Evolutionary conservation across 2,888 invertebrate species (phyloP), one percentile per base, ranked within the genome.

Genomic region (Sisyra nigra): DNA sequence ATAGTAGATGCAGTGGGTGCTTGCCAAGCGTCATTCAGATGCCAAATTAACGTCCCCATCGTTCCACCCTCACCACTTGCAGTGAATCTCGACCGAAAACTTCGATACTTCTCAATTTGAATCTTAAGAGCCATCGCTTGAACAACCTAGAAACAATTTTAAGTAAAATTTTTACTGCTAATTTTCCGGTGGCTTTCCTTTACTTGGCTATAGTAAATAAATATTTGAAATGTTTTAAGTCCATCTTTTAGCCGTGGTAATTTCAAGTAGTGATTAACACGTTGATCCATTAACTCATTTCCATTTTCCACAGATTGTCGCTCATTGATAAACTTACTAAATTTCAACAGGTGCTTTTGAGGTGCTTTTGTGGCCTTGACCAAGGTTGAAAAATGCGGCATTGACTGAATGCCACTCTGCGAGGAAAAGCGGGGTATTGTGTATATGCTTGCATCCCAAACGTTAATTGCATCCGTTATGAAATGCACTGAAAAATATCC

Each of bases 401-500:
- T 65, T 2, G 89, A 83, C 59, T 93, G 92, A 48, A 83, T 78
- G 1, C 94, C 94, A 54, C 87, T 94, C 58, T 96, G 94, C 0
- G 92, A 91, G 6, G 79, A 76, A 59, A 93, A 91, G 50, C 92
- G 69, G 0, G 88, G 74, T 6, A 69, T 68, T 0, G 81, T 81
- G 56, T 78, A 89, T 5, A 71, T 75, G 42, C 68, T 69, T 40
- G 74, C 67, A 53, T 80, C 65, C 89, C 88, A 93, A 41, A 76
- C 74, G 52, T 92, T 78, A 19, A 63, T 65, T 0, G 73, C 43
- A 53, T 89, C 87, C 52, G 84, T 79, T 59, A 93, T 93, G 56
- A 80, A 84, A 56, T 92, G 92, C 3, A 80, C 75, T 75, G 50
- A 9, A 61, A 59, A 29, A 34, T 5, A 5, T 14, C 13, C 37